A percentile compares a stretch with the other conserved stretches of the same genome.
phyloP scores from a whole-genome alignment of 2,113 vertebrate genomes.

The Trichomycterus rosablanca region DNA sequence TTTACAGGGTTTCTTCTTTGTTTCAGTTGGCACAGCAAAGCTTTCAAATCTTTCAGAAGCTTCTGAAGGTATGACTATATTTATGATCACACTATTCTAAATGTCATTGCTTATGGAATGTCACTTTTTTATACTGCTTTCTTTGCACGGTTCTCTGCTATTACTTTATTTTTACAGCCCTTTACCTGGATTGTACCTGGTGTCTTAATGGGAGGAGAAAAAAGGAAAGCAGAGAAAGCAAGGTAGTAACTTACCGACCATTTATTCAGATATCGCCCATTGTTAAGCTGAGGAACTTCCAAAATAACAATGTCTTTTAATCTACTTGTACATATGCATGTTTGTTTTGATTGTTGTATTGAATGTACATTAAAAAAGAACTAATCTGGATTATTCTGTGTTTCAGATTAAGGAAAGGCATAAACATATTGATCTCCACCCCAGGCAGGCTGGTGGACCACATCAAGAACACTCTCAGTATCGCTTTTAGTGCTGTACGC shows the following conservation, averaged over 20 bases:
- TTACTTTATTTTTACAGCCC: constrained; percentile 78
- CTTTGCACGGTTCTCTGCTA: too few relatives aligned
- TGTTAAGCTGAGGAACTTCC: too few relatives aligned
- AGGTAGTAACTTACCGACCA: constrained; percentile 64
- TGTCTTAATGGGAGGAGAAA: constrained; percentile 97
- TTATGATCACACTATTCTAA: neutral
- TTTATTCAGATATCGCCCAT: neutral
- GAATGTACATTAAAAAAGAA: too few relatives aligned
- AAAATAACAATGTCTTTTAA: neutral
- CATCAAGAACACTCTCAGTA: constrained; percentile 83
- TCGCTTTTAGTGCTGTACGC: constrained; percentile 74
- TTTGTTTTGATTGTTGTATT: neutral
- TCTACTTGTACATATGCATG: neutral
- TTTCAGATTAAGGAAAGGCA: constrained; percentile 86
- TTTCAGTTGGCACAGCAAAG: constrained; percentile 86
- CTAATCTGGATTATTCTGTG: neutral
- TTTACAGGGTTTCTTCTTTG: neutral
- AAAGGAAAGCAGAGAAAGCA: constrained; percentile 94
- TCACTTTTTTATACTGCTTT: neutral
- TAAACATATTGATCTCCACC: constrained; percentile 91
- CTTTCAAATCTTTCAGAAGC: constrained; percentile 86
- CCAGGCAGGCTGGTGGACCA: constrained; percentile 94
- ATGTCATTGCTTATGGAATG: too few relatives aligned
- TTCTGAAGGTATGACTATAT: constrained; percentile 74
- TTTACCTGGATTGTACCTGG: constrained; percentile 96